These are phyloP conservation scores for Drosophila emarginata DNA, from an alignment of 2,888 invertebrate species.

Conservation along the genomic window DNA sequence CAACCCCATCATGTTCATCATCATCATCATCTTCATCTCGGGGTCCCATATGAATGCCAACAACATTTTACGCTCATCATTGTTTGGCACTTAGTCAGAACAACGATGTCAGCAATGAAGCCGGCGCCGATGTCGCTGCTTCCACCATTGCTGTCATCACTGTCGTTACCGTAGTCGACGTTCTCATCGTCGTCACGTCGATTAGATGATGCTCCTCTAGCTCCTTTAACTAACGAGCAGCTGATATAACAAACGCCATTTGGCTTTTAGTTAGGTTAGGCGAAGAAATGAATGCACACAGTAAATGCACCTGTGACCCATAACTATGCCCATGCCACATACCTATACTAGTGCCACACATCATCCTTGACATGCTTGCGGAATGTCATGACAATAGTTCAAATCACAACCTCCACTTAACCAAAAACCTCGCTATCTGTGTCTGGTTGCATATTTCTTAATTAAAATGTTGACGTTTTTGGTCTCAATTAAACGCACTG, in stretches of 20 bases:
- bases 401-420: constrained; percentile 4
- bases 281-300: constrained; percentile 1
- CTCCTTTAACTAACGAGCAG: constrained; percentile 60
- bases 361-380: constrained; percentile 73
- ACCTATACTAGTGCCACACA: constrained; percentile 53
- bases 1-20: background rate
- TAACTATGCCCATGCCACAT: constrained; percentile 32
- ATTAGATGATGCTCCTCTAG: constrained; percentile 53
- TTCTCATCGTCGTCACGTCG: constrained; percentile 39
- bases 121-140: constrained; percentile 47
- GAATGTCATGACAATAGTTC: constrained; percentile 62
- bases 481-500: constrained; percentile 48
- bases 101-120: constrained; percentile 40
- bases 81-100: constrained; percentile 70
- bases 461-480: constrained; percentile 61
- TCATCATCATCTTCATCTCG: background rate
- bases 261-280: constrained; percentile 61
- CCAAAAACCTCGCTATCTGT: background rate
- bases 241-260: constrained; percentile 73
- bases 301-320: constrained; percentile 40
- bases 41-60: constrained; percentile 34
- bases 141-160: constrained; percentile 33
- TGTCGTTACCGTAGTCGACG: constrained; percentile 26
- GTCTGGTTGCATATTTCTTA: constrained; percentile 45
- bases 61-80: constrained; percentile 62